Conservation (phyloP, 2,797 vertebrate species). For the Tamandua tetradactyla region DNA sequence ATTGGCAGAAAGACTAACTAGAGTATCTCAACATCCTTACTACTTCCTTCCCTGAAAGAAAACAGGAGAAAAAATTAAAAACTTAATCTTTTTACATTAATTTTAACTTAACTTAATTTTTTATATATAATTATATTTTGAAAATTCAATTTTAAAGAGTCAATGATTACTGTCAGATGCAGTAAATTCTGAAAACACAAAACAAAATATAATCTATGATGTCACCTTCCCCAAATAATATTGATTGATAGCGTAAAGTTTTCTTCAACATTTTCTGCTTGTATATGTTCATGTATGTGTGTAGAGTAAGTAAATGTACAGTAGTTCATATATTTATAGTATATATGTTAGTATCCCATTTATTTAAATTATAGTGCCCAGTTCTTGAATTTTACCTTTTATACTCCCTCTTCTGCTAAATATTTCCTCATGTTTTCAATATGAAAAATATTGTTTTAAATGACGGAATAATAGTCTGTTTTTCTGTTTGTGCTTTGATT, state of each 20-base stretch:
- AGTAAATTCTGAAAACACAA: background rate
- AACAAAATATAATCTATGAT: background rate
- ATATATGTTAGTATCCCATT: background rate
- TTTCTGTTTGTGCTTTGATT: background rate
- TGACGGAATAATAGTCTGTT: background rate
- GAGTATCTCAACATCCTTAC: background rate
- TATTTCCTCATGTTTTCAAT: background rate
- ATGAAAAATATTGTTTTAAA: background rate
- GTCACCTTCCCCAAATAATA: background rate
- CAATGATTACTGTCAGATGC: background rate
- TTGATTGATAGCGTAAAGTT: background rate
- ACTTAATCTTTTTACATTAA: background rate
- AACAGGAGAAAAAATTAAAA: background rate
- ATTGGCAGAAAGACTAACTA: background rate
- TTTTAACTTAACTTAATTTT: no score
- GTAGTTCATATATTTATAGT: background rate
- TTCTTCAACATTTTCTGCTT: background rate
- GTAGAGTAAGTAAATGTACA: background rate
- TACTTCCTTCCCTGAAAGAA: background rate
- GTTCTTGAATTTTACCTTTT: background rate
- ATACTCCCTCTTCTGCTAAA: background rate
- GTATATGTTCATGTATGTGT: background rate
- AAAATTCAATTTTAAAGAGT: background rate
- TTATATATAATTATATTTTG: background rate
- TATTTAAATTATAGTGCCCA: background rate